phyloP scores from a whole-genome alignment of 2,888 invertebrate species.

The Resseliella maxima region DNA sequence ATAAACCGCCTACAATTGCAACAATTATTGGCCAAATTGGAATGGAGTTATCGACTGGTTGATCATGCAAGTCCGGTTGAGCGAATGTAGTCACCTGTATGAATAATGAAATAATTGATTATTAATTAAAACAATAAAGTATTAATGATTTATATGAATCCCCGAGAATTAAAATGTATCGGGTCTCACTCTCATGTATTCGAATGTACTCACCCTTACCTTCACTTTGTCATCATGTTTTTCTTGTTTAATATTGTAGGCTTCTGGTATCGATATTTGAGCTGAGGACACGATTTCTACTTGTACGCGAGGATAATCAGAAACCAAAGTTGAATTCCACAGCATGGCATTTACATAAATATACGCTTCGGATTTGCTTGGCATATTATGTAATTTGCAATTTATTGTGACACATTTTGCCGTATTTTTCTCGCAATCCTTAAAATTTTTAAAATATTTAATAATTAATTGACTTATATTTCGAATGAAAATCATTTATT shows the following conservation, averaged over 20 bases:
- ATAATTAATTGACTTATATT: no score
- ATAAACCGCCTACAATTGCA: conserved; percentile 84
- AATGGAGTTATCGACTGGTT: conserved; percentile 78
- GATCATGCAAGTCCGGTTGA: conserved; percentile 83
- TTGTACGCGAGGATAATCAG: conserved; percentile 87
- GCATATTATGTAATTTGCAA: conserved; percentile 84
- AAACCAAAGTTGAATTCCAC: conserved; percentile 95
- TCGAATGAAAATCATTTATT: no score
- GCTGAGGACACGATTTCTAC: conserved; percentile 86
- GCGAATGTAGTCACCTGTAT: conserved; percentile 85
- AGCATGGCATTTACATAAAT: conserved; percentile 87
- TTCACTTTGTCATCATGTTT: conserved; percentile 73
- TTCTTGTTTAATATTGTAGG: conserved; percentile 77
- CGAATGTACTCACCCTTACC: conserved; percentile 69
- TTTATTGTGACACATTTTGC: conserved; percentile 89
- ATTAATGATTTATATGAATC: no score
- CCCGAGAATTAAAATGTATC: no score
- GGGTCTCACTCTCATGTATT: no score
- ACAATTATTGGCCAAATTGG: conserved; percentile 89
- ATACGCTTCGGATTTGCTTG: conserved; percentile 79
- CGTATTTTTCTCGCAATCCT: conserved; percentile 83
- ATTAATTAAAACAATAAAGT: conserved; percentile 56
- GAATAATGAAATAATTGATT: conserved; percentile 58
- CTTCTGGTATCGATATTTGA: conserved; percentile 75
- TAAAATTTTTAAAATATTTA: conserved; percentile 55